A percentile compares a stretch with the other conserved stretches of the same genome.
These are phyloP conservation scores for Hirundo rustica DNA, from an alignment of 2,797 vertebrate genomes.

Conservation along the genomic window DNA sequence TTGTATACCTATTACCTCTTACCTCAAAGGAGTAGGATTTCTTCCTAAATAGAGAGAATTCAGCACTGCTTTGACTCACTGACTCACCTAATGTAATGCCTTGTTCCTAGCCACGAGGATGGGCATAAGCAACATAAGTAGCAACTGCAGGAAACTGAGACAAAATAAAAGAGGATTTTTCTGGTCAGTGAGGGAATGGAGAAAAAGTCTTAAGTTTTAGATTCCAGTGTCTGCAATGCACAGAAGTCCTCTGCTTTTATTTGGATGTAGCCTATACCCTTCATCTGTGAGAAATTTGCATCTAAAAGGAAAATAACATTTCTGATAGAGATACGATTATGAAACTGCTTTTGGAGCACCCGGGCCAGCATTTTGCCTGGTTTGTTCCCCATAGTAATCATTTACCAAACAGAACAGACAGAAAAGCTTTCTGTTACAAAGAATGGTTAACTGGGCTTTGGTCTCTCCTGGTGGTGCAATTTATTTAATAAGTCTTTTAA, in stretches of 20 bases:
- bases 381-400: not conserved
- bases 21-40: not conserved
- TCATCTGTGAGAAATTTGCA: not conserved
- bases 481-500: constrained; percentile 37
- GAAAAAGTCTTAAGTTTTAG: not conserved
- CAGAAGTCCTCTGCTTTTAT: not conserved
- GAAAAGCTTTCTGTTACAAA: constrained; percentile 21
- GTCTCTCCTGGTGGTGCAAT: constrained; percentile 16
- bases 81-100: not conserved
- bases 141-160: not conserved
- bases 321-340: not conserved
- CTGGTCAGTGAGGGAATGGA: not conserved
- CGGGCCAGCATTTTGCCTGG: not conserved
- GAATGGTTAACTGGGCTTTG: constrained; percentile 31
- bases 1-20: not conserved
- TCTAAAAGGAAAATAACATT: not conserved
- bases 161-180: not conserved
- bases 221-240: not conserved
- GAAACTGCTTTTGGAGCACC: not conserved
- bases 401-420: constrained; percentile 10
- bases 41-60: not conserved
- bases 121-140: not conserved
- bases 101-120: not conserved
- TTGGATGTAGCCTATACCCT: not conserved
- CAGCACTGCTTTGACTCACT: not conserved